These are phyloP conservation scores for Tetramorium parvispinum DNA, from an alignment of 1,140 invertebrate genomes.

Conservation along the genomic window DNA sequence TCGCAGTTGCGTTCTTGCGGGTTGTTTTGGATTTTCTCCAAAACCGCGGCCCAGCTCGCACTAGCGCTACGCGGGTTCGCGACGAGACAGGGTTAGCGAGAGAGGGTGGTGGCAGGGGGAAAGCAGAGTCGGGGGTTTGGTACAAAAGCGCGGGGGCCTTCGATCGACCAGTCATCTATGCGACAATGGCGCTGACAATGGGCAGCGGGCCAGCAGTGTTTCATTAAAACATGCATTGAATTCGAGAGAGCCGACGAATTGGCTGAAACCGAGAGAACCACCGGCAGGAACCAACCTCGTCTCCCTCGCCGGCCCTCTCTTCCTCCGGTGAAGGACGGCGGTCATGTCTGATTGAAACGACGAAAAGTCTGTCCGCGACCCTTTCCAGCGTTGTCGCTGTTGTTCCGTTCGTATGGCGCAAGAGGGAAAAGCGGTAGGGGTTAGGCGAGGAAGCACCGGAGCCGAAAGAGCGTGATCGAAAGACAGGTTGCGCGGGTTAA, in stretches of 20 bases:
- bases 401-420: conserved; percentile 40
- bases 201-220: conserved; percentile 84
- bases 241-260: conserved; percentile 77
- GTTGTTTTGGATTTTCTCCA: conserved; percentile 74
- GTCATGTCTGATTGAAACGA: conserved; percentile 84
- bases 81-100: conserved; percentile 57
- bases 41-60: conserved; percentile 58
- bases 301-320: not conserved
- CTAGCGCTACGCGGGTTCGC: conserved; percentile 38
- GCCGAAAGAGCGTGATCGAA: conserved; percentile 61
- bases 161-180: conserved; percentile 79
- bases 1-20: conserved; percentile 52
- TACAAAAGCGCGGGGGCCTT: conserved; percentile 75
- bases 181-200: conserved; percentile 82
- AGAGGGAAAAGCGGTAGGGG: conserved; percentile 29
- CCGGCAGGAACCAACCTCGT: conserved; percentile 20
- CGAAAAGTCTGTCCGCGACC: conserved; percentile 78
- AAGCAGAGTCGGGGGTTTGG: conserved; percentile 52
- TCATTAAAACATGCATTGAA: conserved; percentile 85
- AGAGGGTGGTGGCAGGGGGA: not conserved
- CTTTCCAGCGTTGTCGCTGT: conserved; percentile 52
- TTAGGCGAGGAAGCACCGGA: conserved; percentile 18
- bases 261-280: conserved; percentile 76
- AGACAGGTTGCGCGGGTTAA: conserved; percentile 78
- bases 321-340: conserved; percentile 53